Evolutionary conservation across 1,140 invertebrate genomes (phyloP), one percentile per base, ranked within the genome.

Genomic region (Formica selysi): DNA sequence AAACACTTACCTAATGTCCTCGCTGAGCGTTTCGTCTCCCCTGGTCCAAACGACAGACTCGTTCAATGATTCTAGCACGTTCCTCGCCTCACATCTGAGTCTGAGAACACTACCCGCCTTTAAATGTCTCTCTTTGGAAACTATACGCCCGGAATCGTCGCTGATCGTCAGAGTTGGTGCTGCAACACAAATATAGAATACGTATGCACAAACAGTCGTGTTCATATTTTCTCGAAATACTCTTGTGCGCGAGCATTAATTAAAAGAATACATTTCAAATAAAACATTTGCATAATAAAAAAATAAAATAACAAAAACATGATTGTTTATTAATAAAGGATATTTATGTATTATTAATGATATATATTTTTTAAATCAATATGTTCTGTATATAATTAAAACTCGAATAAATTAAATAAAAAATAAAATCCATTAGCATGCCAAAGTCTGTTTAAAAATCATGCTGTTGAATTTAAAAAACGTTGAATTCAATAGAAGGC

Each of bases 121-220:
- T 10, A 95, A 91, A 89, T 95, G 93, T 88, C 95, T 94, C 87
- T 96, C 94, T 67, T 96, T 96, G 51, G 94, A 94, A 85, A 96
- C 94, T 79, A 93, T 95, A 91, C 94, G 93, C 54, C 94, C 95
- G 29, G 95, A 95, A 89, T 96, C 96, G 86, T 96, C 96, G 61
- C 96, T 94, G 91, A 96, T 96, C 79, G 94, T 95, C 57, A 96
- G 94, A 74, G 95, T 94, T 16, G 96, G 96, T 8, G 96, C 96
- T 96, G 92, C 48, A 94, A 93, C 79, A 90, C 2, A 78, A 5
- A 19, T 59, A 16, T 26, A 32, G 16, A 67, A 67, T 19, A 48
- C 29, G 5, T 16, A 16, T 19, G 16, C n/a, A 51, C 19, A n/a
- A n/a, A 44, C 8, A 29, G 22, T 4, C 13, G 48, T 71, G 8